Evolutionary conservation across 2,113 vertebrate genomes (phyloP).

Genomic region (Galemys pyrenaicus): DNA sequence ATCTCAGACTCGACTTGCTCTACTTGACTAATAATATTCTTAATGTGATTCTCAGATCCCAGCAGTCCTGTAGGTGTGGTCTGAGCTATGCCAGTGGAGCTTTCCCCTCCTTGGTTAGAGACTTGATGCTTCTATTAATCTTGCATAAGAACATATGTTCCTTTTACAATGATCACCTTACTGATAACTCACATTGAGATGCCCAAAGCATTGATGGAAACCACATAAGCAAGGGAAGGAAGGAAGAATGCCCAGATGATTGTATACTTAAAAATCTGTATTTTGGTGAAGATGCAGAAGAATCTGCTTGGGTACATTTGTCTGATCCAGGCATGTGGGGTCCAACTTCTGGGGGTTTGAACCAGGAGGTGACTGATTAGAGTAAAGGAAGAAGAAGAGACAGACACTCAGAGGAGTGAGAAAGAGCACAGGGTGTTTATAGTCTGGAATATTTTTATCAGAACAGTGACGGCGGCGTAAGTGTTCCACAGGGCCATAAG

Average conservation of each 20-base stretch:
- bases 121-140: background rate
- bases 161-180: background rate
- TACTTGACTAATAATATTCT: background rate
- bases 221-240: background rate
- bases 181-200: background rate
- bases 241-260: background rate
- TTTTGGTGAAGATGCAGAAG: background rate
- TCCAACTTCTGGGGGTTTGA: rapidly evolving
- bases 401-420: background rate
- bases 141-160: background rate
- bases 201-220: background rate
- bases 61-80: background rate
- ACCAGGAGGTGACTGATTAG: background rate
- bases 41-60: background rate
- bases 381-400: background rate
- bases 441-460: background rate
- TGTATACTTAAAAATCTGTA: background rate
- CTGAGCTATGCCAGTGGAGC: background rate
- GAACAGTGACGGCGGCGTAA: background rate
- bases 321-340: background rate
- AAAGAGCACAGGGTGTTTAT: background rate
- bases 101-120: background rate
- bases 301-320: background rate
- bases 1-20: background rate
- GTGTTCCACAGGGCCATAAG: background rate